Percentiles rank a stretch among this genome's conserved stretches.
Conservation (phyloP, 2,797 vertebrate genomes). For the Psittacula echo region DNA sequence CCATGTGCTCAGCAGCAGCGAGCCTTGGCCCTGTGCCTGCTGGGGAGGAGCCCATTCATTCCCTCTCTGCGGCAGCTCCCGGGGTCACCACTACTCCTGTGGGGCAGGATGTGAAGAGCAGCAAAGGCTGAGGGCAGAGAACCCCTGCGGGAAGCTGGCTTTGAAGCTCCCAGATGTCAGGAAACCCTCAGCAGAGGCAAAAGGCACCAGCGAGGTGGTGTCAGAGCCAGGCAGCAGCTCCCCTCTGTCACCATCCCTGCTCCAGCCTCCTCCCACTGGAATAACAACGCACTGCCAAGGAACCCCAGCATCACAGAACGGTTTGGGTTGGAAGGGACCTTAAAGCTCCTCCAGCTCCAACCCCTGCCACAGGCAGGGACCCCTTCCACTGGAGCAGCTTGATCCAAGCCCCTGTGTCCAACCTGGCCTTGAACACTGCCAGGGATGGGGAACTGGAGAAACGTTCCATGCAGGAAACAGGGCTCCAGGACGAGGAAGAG, state of each 20-base stretch:
- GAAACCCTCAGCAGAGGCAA: neutral
- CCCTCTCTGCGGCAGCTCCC: neutral
- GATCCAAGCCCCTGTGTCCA: no score
- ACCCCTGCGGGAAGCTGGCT: neutral
- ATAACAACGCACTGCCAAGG: neutral
- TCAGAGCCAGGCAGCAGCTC: neutral
- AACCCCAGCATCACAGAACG: neutral
- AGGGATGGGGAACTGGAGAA: neutral
- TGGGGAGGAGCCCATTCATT: neutral
- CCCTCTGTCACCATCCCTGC: neutral
- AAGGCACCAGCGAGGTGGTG: neutral
- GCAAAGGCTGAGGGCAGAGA: neutral
- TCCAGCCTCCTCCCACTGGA: neutral
- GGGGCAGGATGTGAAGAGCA: neutral
- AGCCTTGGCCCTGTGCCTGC: neutral
- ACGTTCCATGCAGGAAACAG: neutral
- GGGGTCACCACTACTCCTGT: rapidly evolving
- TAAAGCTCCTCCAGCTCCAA: neutral
- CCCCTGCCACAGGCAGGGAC: neutral
- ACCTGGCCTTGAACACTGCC: no score
- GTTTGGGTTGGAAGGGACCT: neutral
- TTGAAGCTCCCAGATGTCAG: neutral
- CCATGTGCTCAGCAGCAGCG: neutral
- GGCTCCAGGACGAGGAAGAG: neutral
- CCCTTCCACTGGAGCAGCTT: neutral